These are phyloP conservation scores for Ptychoptera contaminata DNA, from an alignment of 2,888 invertebrate genomes.

Conservation along the genomic window DNA sequence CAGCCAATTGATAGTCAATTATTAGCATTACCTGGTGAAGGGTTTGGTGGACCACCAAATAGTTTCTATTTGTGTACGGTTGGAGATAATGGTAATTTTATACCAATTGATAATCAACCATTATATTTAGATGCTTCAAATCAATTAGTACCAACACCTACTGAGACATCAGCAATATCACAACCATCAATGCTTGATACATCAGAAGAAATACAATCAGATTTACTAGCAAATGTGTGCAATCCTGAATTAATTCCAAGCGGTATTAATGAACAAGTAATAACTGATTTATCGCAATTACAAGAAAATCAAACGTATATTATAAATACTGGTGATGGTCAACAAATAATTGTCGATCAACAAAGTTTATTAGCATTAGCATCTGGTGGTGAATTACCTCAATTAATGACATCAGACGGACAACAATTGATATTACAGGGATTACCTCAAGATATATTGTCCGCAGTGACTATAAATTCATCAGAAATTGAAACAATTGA, in stretches of 20 bases:
- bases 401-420: conserved; percentile 20
- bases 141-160: conserved; percentile 18
- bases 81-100: conserved; percentile 53
- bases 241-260: conserved; percentile 19
- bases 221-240: too few species aligned
- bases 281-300: conserved; percentile 4
- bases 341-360: conserved; percentile 29
- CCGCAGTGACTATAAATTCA: conserved; percentile 14
- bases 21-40: conserved; percentile 56
- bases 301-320: conserved; percentile 6
- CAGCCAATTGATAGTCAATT: conserved; percentile 35
- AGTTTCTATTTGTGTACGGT: conserved; percentile 56
- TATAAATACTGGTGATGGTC: conserved; percentile 21
- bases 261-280: background rate
- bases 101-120: conserved; percentile 49
- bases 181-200: conserved; percentile 13
- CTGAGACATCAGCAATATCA: conserved; percentile 7
- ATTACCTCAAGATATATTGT: conserved; percentile 16
- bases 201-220: conserved; percentile 15
- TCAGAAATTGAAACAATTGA: conserved; percentile 8
- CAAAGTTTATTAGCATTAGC: conserved; percentile 9
- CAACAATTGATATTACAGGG: conserved; percentile 17
- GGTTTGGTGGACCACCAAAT: conserved; percentile 53
- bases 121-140: conserved; percentile 23
- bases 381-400: conserved; percentile 11